Conservation (phyloP, 2,888 invertebrate genomes). For the Pyralis farinalis region DNA sequence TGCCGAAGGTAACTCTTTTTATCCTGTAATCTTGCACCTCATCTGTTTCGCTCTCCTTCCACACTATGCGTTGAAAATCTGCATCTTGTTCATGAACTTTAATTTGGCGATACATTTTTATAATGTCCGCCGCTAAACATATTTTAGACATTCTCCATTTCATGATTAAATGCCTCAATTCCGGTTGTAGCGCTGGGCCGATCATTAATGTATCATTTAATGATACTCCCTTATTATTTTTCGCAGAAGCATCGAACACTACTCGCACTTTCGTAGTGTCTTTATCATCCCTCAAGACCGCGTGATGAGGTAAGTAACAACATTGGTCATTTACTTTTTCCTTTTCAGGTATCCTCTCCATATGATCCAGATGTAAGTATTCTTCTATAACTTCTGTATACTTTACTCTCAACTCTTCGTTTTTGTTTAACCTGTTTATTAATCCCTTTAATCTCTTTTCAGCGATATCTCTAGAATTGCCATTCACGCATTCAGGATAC, state of each 20-base stretch:
- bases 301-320: slow-evolving; percentile 30
- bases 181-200: slow-evolving; percentile 26
- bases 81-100: slow-evolving; percentile 20
- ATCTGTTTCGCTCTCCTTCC: slow-evolving; percentile 12
- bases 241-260: slow-evolving; percentile 26
- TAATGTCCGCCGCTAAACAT: slow-evolving; percentile 26
- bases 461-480: slow-evolving; percentile 1
- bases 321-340: slow-evolving; percentile 5
- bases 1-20: slow-evolving; percentile 28
- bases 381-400: slow-evolving; percentile 21
- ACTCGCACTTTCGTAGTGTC: slow-evolving; percentile 26
- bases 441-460: neutral
- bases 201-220: slow-evolving; percentile 25
- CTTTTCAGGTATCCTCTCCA: slow-evolving; percentile 15
- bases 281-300: slow-evolving; percentile 25
- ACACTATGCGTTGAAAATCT: slow-evolving; percentile 23
- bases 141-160: slow-evolving; percentile 24
- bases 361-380: slow-evolving; percentile 18
- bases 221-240: slow-evolving; percentile 19
- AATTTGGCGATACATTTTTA: slow-evolving; percentile 36
- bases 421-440: slow-evolving; percentile 1
- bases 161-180: slow-evolving; percentile 26
- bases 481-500: slow-evolving; percentile 1
- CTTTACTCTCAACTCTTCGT: slow-evolving; percentile 11
- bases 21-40: slow-evolving; percentile 20